A percentile compares a stretch with the other conserved stretches of the same genome.
Conservation (phyloP, 2,113 vertebrate genomes). For the Hippolais icterina region DNA sequence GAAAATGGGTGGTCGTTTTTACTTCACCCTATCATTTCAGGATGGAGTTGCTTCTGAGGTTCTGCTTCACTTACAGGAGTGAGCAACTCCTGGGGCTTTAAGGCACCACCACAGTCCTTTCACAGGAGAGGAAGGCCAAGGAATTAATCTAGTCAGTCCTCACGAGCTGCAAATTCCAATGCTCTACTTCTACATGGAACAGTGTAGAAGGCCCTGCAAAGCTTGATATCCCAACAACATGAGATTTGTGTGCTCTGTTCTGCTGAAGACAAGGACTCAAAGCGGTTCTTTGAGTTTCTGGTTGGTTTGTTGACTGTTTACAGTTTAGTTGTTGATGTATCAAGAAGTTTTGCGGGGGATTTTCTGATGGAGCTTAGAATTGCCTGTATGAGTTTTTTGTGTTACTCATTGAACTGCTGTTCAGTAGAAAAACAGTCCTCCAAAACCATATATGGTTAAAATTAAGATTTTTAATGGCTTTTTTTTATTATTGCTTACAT, state of each 20-base stretch:
- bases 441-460: not conserved
- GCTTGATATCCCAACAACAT: not conserved
- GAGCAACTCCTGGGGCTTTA: not conserved
- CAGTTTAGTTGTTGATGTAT: not conserved
- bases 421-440: not conserved
- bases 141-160: not conserved
- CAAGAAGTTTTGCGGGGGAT: not conserved
- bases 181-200: not conserved
- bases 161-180: rapidly evolving
- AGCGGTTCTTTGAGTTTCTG: not conserved
- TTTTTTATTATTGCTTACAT: not conserved
- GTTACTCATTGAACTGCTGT: not conserved
- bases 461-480: not conserved
- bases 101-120: not conserved
- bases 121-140: not conserved
- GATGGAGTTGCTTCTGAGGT: not conserved
- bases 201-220: not conserved
- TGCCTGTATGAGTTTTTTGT: not conserved
- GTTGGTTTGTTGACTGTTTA: not conserved
- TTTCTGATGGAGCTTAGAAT: not conserved
- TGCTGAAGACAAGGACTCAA: not conserved
- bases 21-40: not conserved
- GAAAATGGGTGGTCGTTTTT: not conserved
- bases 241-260: not conserved
- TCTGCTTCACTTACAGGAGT: not conserved